Conservation (phyloP, 2,888 invertebrate species). For the Himalopsyche japonica region DNA sequence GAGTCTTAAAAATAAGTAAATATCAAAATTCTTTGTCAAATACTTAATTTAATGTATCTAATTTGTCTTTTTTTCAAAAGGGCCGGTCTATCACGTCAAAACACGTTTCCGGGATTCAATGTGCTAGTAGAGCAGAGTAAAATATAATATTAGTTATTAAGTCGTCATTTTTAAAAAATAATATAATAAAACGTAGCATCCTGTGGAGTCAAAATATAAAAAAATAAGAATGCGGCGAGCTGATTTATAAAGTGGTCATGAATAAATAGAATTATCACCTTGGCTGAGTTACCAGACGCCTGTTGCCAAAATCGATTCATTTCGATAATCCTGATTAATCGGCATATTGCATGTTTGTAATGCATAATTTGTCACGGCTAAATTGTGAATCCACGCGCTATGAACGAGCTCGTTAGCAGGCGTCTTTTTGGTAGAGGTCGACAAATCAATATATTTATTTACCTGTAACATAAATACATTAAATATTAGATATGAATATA, state of each 20-base stretch:
- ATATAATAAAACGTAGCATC: neutral
- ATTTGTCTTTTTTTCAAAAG: too few species aligned
- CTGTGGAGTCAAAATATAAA: neutral
- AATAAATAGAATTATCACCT: slow-evolving; percentile 12
- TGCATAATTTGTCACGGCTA: slow-evolving; percentile 30
- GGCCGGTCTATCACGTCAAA: too few species aligned
- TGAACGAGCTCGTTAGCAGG: slow-evolving; percentile 20
- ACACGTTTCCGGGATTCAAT: too few species aligned
- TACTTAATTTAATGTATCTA: too few species aligned
- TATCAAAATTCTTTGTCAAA: too few species aligned
- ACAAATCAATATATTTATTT: neutral
- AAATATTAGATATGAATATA: too few species aligned
- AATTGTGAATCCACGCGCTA: slow-evolving; percentile 17
- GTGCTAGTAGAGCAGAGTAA: too few species aligned
- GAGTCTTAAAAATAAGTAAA: too few species aligned
- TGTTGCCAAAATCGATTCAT: slow-evolving; percentile 32
- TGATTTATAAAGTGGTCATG: slow-evolving; percentile 6
- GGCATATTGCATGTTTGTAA: slow-evolving; percentile 31
- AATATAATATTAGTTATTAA: neutral
- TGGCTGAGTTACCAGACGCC: neutral
- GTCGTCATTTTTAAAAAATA: neutral
- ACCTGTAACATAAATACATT: too few species aligned
- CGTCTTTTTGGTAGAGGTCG: slow-evolving; percentile 1
- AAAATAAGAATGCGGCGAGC: neutral
- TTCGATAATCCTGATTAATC: slow-evolving; percentile 36